A percentile compares a stretch with the other conserved stretches of the same genome.
Conservation (phyloP, 1,140 invertebrate species). For the Scaptodrosophila lebanonensis region DNA sequence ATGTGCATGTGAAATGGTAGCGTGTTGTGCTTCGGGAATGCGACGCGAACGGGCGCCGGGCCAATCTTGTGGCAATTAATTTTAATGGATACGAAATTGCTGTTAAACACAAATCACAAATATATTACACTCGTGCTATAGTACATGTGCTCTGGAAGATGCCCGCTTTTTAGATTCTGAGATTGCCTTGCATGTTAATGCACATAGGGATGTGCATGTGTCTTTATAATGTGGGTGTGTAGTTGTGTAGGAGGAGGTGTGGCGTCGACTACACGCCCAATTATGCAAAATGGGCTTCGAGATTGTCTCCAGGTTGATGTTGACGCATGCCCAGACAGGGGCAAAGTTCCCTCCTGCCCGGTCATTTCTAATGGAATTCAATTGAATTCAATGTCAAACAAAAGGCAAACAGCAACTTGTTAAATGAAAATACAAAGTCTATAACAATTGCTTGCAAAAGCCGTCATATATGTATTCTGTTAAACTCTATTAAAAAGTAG, state of each 20-base stretch:
- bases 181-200: too few relatives aligned
- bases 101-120: constrained; percentile 17
- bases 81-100: constrained; percentile 57
- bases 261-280: constrained; percentile 25
- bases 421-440: neutral
- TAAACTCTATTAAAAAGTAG: too few relatives aligned
- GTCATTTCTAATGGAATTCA: constrained; percentile 21
- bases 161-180: too few relatives aligned
- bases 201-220: constrained; percentile 28
- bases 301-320: constrained; percentile 18
- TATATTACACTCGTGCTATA: too few relatives aligned
- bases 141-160: too few relatives aligned
- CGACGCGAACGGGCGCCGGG: neutral
- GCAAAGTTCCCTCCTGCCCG: too few relatives aligned
- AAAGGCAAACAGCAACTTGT: constrained; percentile 20
- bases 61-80: constrained; percentile 55
- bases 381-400: constrained; percentile 35
- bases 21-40: constrained; percentile 29
- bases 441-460: neutral
- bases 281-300: constrained; percentile 37
- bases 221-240: constrained; percentile 13
- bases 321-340: too few relatives aligned
- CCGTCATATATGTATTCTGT: too few relatives aligned
- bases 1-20: constrained; percentile 17
- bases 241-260: constrained; percentile 18